Evolutionary conservation across 2,113 vertebrate genomes (phyloP).

Genomic region (Camelus dromedarius): DNA sequence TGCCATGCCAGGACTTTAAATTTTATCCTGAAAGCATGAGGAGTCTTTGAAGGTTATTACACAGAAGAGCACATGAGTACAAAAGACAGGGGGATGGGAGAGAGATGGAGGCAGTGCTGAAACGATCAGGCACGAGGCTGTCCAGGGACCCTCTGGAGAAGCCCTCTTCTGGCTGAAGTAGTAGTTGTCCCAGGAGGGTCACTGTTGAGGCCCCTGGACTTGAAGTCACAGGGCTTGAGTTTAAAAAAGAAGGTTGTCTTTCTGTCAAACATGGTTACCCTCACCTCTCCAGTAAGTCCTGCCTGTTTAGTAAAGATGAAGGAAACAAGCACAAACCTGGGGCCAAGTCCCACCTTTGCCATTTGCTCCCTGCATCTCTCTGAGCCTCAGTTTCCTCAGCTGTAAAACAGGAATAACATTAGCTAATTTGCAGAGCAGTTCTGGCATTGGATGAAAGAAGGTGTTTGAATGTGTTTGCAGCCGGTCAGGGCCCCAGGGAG

Average conservation of each 20-base stretch:
- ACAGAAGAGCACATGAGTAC: background rate
- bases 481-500: background rate
- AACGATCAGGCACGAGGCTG: background rate
- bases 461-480: background rate
- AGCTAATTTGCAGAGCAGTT: background rate
- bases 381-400: background rate
- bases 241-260: background rate
- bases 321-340: background rate
- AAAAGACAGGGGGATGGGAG: background rate
- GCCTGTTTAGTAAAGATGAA: slow-evolving; percentile 15
- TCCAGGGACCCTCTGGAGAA: background rate
- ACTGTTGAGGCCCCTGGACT: background rate
- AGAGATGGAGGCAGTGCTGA: background rate
- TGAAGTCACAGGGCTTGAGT: background rate
- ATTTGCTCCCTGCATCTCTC: background rate
- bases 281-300: background rate
- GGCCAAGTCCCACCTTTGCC: background rate
- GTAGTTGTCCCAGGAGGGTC: background rate
- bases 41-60: slow-evolving; percentile 1
- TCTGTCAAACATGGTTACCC: background rate
- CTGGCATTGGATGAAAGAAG: background rate
- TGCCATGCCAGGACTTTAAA: background rate
- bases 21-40: slow-evolving; percentile 38
- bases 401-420: background rate
- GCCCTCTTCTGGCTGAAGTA: background rate